phyloP scores from a whole-genome alignment of 2,113 vertebrate genomes.

The Eulemur macaco region DNA sequence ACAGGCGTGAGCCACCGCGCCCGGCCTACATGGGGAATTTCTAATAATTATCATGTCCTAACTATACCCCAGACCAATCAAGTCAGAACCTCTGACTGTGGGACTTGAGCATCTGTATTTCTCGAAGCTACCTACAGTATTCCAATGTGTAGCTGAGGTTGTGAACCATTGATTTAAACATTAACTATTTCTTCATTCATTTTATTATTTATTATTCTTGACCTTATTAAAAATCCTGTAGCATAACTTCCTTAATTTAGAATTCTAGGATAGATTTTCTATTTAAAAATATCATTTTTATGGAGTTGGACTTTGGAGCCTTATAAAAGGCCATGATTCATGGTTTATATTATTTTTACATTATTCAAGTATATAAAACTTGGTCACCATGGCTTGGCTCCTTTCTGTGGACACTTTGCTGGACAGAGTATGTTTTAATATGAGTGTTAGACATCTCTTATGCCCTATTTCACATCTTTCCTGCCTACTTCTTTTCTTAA shows the following conservation, averaged over 20 bases:
- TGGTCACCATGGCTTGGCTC: neutral
- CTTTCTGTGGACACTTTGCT: neutral
- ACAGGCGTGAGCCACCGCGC: too few relatives aligned
- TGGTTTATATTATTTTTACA: neutral
- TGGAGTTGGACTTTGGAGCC: neutral
- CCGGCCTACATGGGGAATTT: neutral
- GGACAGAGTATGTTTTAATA: neutral
- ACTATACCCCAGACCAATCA: neutral
- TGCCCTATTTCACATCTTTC: neutral
- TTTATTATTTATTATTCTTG: slow-evolving; percentile 21
- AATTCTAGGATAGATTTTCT: neutral
- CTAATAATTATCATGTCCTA: neutral
- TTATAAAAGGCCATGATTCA: neutral
- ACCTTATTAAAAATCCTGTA: neutral
- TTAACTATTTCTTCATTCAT: neutral
- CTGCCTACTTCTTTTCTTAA: neutral
- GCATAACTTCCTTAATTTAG: slow-evolving; percentile 8
- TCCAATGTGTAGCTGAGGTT: neutral
- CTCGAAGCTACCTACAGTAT: neutral
- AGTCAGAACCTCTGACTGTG: neutral
- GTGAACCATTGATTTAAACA: neutral
- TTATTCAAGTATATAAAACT: neutral
- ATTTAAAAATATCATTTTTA: slow-evolving; percentile 19
- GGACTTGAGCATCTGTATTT: neutral
- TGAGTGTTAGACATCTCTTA: neutral